phyloP scores from a whole-genome alignment of 2,888 invertebrate species.

The Shargacucullia verbasci region DNA sequence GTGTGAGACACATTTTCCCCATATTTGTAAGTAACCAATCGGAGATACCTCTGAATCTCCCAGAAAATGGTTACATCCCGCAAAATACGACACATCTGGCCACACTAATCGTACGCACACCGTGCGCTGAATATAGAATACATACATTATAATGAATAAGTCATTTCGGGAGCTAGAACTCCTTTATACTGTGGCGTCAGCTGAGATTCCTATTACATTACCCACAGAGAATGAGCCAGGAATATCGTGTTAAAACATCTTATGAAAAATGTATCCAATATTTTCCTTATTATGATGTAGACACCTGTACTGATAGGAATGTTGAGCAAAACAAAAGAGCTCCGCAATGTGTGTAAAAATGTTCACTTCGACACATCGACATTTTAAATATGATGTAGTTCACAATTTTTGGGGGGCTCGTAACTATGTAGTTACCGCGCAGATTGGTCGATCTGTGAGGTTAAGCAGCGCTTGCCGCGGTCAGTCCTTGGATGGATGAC shows the following conservation, averaged over 20 bases:
- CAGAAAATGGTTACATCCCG: slow-evolving; percentile 12
- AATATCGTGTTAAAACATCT: slow-evolving; percentile 14
- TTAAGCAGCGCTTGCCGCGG: too few relatives aligned
- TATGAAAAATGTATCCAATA: slow-evolving; percentile 20
- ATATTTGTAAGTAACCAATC: not conserved
- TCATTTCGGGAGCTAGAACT: slow-evolving; percentile 54
- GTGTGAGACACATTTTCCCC: too few relatives aligned
- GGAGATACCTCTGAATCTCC: not conserved
- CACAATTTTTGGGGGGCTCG: too few relatives aligned
- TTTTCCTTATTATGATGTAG: slow-evolving; percentile 2
- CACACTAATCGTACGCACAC: slow-evolving; percentile 37
- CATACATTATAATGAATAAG: slow-evolving; percentile 68
- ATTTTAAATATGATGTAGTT: too few relatives aligned
- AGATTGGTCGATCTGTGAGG: too few relatives aligned
- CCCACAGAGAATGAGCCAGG: slow-evolving; percentile 19
- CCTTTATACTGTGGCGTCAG: too few relatives aligned
- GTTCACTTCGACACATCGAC: too few relatives aligned
- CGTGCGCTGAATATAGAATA: slow-evolving; percentile 62
- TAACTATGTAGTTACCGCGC: too few relatives aligned
- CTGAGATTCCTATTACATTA: slow-evolving; percentile 41
- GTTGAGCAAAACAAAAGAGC: not conserved
- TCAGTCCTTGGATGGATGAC: too few relatives aligned
- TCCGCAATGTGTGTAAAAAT: not conserved
- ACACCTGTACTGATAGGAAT: not conserved
- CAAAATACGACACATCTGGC: slow-evolving; percentile 22